A percentile compares a stretch with the other conserved stretches of the same genome.
phyloP scores from a whole-genome alignment of 2,113 vertebrate species.

The Halichoeres trimaculatus region DNA sequence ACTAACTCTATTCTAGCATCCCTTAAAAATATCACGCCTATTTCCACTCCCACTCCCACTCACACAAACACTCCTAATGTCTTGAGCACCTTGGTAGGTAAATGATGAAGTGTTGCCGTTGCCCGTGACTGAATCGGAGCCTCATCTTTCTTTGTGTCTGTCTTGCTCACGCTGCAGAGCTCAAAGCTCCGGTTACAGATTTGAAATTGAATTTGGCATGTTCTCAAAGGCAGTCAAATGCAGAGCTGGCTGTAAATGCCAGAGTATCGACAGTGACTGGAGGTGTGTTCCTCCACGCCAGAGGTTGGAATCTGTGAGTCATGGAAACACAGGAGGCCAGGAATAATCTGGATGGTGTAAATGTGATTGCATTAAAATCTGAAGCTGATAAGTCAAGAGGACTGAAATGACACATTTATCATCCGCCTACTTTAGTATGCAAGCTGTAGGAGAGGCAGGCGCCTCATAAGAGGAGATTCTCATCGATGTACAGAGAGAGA shows the following conservation, averaged over 20 bases:
- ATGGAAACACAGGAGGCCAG: too few species aligned
- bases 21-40: too few species aligned
- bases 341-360: not conserved
- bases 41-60: not conserved
- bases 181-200: not conserved
- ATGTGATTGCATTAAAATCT: not conserved
- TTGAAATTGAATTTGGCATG: conserved; percentile 29
- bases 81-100: conserved; percentile 4
- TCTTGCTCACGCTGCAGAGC: conserved; percentile 15
- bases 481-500: not conserved
- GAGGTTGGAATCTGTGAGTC: conserved; percentile 3
- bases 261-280: not conserved
- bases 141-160: conserved; percentile 1
- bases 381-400: not conserved
- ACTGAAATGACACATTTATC: not conserved
- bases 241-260: conserved; percentile 9
- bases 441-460: not conserved
- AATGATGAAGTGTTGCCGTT: conserved; percentile 42
- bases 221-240: conserved; percentile 17
- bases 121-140: conserved; percentile 5
- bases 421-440: not conserved
- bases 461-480: too few species aligned
- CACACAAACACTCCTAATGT: not conserved
- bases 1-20: too few species aligned
- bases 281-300: conserved; percentile 5